Evolutionary conservation across 2,797 vertebrate species (phyloP).

Genomic region (Anguilla megastoma): DNA sequence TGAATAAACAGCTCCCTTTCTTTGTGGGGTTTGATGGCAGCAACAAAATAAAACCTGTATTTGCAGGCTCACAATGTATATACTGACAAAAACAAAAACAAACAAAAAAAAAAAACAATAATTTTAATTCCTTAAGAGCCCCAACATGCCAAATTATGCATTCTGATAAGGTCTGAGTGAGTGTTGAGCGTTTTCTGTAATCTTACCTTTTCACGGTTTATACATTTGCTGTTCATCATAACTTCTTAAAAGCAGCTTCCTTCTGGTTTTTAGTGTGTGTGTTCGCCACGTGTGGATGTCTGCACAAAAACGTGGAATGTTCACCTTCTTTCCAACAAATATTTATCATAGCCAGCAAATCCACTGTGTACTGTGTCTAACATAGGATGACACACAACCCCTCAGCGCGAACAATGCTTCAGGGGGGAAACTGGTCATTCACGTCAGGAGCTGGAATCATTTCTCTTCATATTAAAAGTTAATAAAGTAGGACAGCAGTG

Average conservation of each 20-base stretch:
- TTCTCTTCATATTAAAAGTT: conserved; percentile 65
- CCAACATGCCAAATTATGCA: not conserved
- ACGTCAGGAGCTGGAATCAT: conserved; percentile 49
- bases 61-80: not conserved
- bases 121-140: not conserved
- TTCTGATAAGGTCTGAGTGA: too few relatives aligned
- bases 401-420: conserved; percentile 33
- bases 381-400: conserved; percentile 38
- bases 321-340: conserved; percentile 47
- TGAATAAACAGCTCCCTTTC: not conserved
- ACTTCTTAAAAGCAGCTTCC: conserved; percentile 27
- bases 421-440: conserved; percentile 36
- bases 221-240: not conserved
- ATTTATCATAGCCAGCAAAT: conserved; percentile 50
- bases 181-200: not conserved
- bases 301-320: conserved; percentile 37
- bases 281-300: conserved; percentile 51
- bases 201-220: not conserved
- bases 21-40: not conserved
- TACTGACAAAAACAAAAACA: not conserved
- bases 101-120: not conserved
- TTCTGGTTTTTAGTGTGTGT: conserved; percentile 36
- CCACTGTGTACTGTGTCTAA: not conserved
- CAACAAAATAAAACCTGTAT: not conserved
- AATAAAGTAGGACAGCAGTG: conserved; percentile 63